phyloP scores from a whole-genome alignment of 2,888 invertebrate genomes.

The Hymenopus coronatus region DNA sequence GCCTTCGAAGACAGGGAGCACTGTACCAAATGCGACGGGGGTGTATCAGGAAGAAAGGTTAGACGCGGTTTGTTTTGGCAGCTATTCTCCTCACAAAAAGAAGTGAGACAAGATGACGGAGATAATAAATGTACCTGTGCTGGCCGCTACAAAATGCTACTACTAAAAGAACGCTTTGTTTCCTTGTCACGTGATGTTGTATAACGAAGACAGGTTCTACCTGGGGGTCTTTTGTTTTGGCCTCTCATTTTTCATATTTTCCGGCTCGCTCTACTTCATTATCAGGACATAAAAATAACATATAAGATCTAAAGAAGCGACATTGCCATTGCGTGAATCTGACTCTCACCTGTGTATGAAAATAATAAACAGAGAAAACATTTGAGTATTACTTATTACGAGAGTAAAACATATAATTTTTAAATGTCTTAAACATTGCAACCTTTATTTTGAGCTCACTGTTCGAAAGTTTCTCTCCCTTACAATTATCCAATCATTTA shows the following conservation, averaged over 20 bases:
- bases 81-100: not conserved
- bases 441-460: too few relatives aligned
- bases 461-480: too few relatives aligned
- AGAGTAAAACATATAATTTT: too few relatives aligned
- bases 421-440: too few relatives aligned
- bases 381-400: too few relatives aligned
- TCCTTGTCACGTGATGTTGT: not conserved
- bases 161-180: not conserved
- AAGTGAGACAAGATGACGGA: not conserved
- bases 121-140: not conserved
- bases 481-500: too few relatives aligned
- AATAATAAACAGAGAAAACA: too few relatives aligned
- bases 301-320: not conserved
- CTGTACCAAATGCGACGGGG: not conserved
- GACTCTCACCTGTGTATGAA: too few relatives aligned
- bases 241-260: not conserved
- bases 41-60: not conserved
- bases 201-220: not conserved
- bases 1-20: not conserved
- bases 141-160: not conserved
- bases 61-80: not conserved
- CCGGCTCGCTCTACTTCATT: not conserved
- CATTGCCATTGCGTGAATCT: too few relatives aligned
- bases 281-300: not conserved
- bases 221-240: not conserved